Evolutionary conservation across 2,888 invertebrate genomes (phyloP).

Genomic region (Nemotelus pantherinus): DNA sequence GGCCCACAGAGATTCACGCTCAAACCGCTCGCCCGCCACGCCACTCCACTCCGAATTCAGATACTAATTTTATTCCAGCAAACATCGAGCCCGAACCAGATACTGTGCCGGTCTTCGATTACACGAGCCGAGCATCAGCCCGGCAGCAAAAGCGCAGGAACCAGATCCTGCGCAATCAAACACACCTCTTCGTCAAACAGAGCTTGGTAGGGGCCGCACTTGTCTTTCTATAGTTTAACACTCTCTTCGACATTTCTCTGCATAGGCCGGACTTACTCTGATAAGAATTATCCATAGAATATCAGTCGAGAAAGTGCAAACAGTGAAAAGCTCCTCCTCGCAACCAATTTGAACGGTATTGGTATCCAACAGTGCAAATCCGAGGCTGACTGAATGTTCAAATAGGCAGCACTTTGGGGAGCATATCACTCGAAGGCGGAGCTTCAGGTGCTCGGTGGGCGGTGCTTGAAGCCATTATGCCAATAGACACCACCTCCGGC

Average conservation of each 20-base stretch:
- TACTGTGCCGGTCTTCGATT: background rate
- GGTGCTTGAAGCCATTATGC: background rate
- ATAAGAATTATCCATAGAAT: too few species aligned
- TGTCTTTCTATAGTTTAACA: background rate
- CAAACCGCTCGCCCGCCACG: conserved; percentile 35
- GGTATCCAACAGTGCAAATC: background rate
- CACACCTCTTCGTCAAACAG: conserved; percentile 18
- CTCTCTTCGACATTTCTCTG: conserved; percentile 37
- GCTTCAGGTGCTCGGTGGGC: background rate
- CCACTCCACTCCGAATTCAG: background rate
- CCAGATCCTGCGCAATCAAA: conserved; percentile 11
- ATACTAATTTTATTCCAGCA: conserved; percentile 6
- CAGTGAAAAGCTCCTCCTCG: too few species aligned
- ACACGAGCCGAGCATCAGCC: background rate
- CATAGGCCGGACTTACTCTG: background rate
- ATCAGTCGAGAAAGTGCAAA: too few species aligned
- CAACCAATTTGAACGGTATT: too few species aligned
- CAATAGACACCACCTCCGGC: background rate
- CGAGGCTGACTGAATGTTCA: conserved; percentile 9
- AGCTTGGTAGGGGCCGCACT: background rate
- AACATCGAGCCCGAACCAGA: background rate
- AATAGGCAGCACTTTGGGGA: background rate
- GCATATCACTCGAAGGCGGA: conserved; percentile 16
- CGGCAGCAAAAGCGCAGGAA: background rate
- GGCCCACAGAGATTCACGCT: conserved; percentile 3